Evolutionary conservation across 2,888 invertebrate species (phyloP).

Genomic region (Agrilus mali): DNA sequence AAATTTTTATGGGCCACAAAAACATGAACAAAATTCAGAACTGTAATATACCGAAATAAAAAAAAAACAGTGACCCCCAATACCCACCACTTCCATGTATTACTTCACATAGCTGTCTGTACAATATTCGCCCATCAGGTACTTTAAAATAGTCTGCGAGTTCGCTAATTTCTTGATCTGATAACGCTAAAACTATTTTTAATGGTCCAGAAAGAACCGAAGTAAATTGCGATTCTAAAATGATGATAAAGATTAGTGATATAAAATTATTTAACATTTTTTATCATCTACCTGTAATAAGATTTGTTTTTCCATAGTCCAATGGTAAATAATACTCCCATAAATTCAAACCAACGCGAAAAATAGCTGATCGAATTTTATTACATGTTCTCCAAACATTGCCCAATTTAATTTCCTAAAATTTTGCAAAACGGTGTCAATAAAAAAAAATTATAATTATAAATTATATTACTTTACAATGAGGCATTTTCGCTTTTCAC

Average conservation of each 20-base stretch:
- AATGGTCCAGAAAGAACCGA: slow-evolving; percentile 56
- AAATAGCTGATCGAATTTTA: slow-evolving; percentile 64
- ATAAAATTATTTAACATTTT: neutral
- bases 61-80: too few relatives aligned
- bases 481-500: too few relatives aligned
- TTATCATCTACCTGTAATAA: slow-evolving; percentile 46
- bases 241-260: neutral
- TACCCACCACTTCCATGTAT: slow-evolving; percentile 52
- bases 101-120: slow-evolving; percentile 62
- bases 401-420: slow-evolving; percentile 37
- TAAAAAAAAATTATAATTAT: too few relatives aligned
- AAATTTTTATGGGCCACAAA: too few relatives aligned
- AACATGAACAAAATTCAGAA: too few relatives aligned
- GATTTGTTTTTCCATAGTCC: slow-evolving; percentile 53
- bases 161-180: slow-evolving; percentile 59
- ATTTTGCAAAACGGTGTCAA: slow-evolving; percentile 5
- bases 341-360: slow-evolving; percentile 57
- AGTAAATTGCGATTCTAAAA: slow-evolving; percentile 58
- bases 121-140: slow-evolving; percentile 66
- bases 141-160: slow-evolving; percentile 66
- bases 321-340: slow-evolving; percentile 57
- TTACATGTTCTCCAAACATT: slow-evolving; percentile 71
- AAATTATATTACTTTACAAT: too few relatives aligned
- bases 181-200: slow-evolving; percentile 51
- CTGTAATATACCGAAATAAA: too few relatives aligned